Evolutionary conservation across 2,888 invertebrate genomes (phyloP).

Genomic region (Caenorhabditis doughertyi): DNA sequence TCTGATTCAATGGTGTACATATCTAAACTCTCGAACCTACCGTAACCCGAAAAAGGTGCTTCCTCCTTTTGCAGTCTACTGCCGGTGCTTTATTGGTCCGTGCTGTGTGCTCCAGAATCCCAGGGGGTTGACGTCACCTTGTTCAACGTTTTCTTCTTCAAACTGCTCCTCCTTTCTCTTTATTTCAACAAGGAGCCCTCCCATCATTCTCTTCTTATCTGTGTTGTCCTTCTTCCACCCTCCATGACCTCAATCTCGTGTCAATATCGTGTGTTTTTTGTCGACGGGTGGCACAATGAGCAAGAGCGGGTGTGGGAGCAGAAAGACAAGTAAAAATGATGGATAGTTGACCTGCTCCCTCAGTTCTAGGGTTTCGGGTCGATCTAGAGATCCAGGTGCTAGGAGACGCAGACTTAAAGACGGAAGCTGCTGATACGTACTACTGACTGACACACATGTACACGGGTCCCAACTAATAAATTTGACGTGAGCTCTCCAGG

Average conservation of each 20-base stretch:
- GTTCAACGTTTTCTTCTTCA: background rate
- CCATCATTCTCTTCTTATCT: slow-evolving; percentile 57
- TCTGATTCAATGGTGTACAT: background rate
- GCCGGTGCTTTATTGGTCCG: slow-evolving; percentile 28
- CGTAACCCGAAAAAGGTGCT: slow-evolving; percentile 24
- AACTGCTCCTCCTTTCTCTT: slow-evolving; percentile 33
- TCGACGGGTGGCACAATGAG: slow-evolving; percentile 36
- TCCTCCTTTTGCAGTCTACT: slow-evolving; percentile 15
- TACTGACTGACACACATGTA: slow-evolving; percentile 49
- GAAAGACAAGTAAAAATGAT: slow-evolving; percentile 37
- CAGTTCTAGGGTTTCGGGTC: slow-evolving; percentile 58
- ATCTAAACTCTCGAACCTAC: slow-evolving; percentile 16
- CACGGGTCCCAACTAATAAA: slow-evolving; percentile 32
- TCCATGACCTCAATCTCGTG: slow-evolving; percentile 50
- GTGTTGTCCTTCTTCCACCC: slow-evolving; percentile 16
- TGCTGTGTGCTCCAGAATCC: slow-evolving; percentile 57
- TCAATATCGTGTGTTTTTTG: slow-evolving; percentile 48
- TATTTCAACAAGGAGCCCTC: slow-evolving; percentile 36
- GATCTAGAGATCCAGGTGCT: slow-evolving; percentile 30
- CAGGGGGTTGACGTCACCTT: slow-evolving; percentile 60
- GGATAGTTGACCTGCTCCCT: slow-evolving; percentile 52
- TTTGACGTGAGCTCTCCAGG: slow-evolving; percentile 33
- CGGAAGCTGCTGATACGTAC: slow-evolving; percentile 50
- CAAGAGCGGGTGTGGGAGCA: slow-evolving; percentile 16
- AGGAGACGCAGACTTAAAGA: slow-evolving; percentile 45